phyloP scores from a whole-genome alignment of 1,140 invertebrate genomes.

The Drosophila saltans region DNA sequence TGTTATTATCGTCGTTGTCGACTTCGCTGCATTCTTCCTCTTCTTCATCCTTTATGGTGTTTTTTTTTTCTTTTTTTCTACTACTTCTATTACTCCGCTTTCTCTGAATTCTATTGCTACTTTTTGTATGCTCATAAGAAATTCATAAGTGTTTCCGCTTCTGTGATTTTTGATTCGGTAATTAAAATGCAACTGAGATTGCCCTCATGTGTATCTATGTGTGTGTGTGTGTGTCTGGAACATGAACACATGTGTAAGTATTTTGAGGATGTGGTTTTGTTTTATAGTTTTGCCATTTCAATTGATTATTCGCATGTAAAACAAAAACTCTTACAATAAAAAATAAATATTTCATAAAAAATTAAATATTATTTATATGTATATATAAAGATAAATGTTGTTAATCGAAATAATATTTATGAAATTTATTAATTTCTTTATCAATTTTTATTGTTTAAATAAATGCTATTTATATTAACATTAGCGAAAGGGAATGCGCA shows the following conservation, averaged over 20 bases:
- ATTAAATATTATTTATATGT: no score
- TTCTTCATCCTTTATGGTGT: slow-evolving; percentile 20
- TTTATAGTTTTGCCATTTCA: neutral
- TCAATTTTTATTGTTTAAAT: no score
- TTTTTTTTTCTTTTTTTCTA: neutral
- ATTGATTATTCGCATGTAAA: neutral
- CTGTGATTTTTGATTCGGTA: slow-evolving; percentile 79
- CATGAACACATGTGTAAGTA: slow-evolving; percentile 22
- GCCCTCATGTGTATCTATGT: slow-evolving; percentile 29
- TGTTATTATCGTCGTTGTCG: slow-evolving; percentile 35
- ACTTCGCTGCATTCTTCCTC: slow-evolving; percentile 50
- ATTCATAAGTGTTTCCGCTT: slow-evolving; percentile 80
- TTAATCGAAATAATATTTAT: no score
- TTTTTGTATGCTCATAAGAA: slow-evolving; percentile 63
- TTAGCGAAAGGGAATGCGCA: no score
- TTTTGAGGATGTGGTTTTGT: no score
- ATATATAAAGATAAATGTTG: no score
- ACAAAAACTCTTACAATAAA: no score
- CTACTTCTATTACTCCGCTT: slow-evolving; percentile 26
- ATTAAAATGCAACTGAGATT: slow-evolving; percentile 81
- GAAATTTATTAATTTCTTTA: no score
- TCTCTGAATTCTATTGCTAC: slow-evolving; percentile 40
- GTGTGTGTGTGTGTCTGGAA: slow-evolving; percentile 3
- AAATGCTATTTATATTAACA: no score
- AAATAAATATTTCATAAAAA: no score